Percentiles rank a stretch among this genome's conserved stretches.
phyloP scores from a whole-genome alignment of 2,797 vertebrate genomes.

The Eremophila alpestris region DNA sequence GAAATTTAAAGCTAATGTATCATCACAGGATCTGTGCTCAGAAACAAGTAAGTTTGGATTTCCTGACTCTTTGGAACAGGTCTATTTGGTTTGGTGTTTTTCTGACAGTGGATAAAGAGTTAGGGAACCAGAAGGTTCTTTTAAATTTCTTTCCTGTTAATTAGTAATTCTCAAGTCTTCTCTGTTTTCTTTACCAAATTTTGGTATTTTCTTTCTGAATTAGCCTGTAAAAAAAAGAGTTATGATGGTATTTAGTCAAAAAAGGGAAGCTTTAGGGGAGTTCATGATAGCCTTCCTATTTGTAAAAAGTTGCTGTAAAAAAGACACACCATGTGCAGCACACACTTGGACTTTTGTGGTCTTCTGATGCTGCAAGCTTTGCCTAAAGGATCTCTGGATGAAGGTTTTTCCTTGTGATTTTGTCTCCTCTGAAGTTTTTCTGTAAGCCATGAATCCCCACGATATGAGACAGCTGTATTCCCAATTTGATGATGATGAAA shows the following conservation, averaged over 20 bases:
- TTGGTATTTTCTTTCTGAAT: neutral
- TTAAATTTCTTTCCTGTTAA: neutral
- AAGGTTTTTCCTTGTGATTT: neutral
- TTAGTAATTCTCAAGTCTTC: neutral
- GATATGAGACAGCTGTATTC: neutral
- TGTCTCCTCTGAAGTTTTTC: neutral
- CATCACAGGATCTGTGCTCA: neutral
- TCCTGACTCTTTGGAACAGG: neutral
- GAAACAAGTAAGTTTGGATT: neutral
- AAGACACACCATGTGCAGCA: neutral
- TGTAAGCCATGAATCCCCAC: neutral
- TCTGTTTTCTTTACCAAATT: neutral
- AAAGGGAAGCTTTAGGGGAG: neutral
- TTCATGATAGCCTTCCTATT: neutral
- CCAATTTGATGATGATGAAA: neutral
- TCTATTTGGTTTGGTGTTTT: neutral
- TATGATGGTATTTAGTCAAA: neutral
- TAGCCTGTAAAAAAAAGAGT: neutral
- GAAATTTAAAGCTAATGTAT: neutral
- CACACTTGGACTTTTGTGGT: accelerated
- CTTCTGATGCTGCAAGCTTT: neutral
- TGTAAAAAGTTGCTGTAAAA: neutral
- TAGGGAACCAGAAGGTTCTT: neutral
- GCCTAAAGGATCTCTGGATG: neutral
- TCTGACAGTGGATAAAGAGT: neutral